A percentile compares a stretch with the other conserved stretches of the same genome.
These are phyloP conservation scores for Volucella bombylans DNA, from an alignment of 2,888 invertebrate genomes.

Conservation along the genomic window DNA sequence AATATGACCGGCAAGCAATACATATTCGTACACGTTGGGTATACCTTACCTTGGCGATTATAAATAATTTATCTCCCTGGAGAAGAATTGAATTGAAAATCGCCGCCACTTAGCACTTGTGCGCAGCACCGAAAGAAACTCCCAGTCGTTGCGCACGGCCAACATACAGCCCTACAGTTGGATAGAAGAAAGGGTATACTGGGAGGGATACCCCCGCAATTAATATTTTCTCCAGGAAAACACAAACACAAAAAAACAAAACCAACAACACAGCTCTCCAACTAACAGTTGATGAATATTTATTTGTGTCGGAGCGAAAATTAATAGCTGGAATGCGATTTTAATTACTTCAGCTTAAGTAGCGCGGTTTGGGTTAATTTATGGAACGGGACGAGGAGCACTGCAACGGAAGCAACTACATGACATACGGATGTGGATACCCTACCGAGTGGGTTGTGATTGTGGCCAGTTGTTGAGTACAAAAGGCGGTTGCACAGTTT, in stretches of 20 bases:
- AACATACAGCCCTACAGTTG: not conserved
- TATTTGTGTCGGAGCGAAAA: conserved; percentile 71
- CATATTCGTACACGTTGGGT: too few species aligned
- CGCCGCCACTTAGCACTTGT: conserved; percentile 64
- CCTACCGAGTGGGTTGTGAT: too few species aligned
- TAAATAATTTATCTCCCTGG: conserved; percentile 68
- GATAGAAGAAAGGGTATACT: not conserved
- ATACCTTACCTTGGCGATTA: conserved; percentile 22
- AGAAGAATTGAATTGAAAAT: conserved; percentile 63
- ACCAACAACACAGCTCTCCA: conserved; percentile 3
- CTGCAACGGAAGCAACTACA: not conserved
- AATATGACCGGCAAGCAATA: conserved; percentile 3
- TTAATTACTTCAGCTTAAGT: conserved; percentile 56
- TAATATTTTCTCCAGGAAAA: not conserved
- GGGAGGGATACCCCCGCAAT: not conserved
- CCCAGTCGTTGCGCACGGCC: not conserved
- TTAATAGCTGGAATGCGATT: conserved; percentile 72
- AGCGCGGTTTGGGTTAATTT: conserved; percentile 53
- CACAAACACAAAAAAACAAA: not conserved
- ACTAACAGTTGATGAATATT: conserved; percentile 58
- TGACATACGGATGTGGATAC: not conserved
- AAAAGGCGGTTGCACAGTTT: too few species aligned
- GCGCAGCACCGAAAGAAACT: not conserved
- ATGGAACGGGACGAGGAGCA: conserved; percentile 44
- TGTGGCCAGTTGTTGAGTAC: too few species aligned